Conservation (phyloP, 1,140 invertebrate species). For the Pemphigus obesinymphae region DNA sequence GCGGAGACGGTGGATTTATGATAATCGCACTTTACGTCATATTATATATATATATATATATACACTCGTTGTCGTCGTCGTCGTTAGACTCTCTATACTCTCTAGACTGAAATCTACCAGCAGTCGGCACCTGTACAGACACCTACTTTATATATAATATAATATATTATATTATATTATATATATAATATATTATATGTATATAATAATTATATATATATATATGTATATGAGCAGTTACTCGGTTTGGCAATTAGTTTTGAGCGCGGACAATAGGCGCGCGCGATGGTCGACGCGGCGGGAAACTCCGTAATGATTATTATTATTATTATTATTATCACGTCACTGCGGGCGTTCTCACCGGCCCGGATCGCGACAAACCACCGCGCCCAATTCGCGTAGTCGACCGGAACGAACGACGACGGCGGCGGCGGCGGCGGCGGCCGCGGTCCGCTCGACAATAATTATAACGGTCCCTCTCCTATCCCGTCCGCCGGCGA, state of each 20-base stretch:
- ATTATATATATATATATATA: neutral
- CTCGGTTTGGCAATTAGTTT: constrained; percentile 24
- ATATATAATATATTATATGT: too few species aligned
- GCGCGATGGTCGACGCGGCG: neutral
- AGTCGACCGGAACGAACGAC: constrained; percentile 1
- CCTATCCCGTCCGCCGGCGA: too few species aligned
- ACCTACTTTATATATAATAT: neutral
- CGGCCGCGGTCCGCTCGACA: neutral
- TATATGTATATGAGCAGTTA: too few species aligned
- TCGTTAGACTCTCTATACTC: neutral
- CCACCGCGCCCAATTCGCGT: neutral
- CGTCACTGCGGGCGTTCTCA: neutral
- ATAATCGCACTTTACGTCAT: neutral
- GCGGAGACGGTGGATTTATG: neutral
- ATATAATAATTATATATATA: too few species aligned
- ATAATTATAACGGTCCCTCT: too few species aligned
- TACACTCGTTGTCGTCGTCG: neutral
- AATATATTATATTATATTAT: neutral
- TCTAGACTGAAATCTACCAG: neutral
- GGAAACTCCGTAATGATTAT: too few species aligned
- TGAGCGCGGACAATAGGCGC: neutral
- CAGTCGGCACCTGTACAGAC: neutral
- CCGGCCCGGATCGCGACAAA: neutral
- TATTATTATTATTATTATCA: too few species aligned
- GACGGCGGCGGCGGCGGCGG: neutral